A percentile compares a stretch with the other conserved stretches of the same genome.
phyloP scores from a whole-genome alignment of 2,113 vertebrate species.

The Scomber colias region DNA sequence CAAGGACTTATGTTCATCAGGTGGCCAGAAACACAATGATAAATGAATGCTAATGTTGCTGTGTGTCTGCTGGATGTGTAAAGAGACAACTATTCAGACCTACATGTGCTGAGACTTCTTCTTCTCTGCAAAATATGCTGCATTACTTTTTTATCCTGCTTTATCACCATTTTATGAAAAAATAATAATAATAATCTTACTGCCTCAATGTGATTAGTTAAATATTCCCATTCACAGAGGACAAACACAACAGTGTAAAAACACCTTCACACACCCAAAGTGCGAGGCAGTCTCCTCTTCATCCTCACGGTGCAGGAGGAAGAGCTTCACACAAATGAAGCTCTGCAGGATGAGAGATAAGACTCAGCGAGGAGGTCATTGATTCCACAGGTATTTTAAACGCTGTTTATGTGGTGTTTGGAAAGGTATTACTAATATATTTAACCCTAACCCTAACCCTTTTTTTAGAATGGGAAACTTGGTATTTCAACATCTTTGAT shows the following conservation, averaged over 20 bases:
- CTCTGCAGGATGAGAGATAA: slow-evolving; percentile 11
- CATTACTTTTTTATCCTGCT: background rate
- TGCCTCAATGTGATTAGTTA: background rate
- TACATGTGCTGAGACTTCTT: background rate
- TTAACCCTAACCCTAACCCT: too few relatives aligned
- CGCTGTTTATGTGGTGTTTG: background rate
- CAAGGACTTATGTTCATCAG: too few relatives aligned
- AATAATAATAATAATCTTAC: background rate
- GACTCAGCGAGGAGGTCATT: background rate
- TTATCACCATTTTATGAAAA: too few relatives aligned
- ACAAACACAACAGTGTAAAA: background rate
- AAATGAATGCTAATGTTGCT: too few relatives aligned
- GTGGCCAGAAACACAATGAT: too few relatives aligned
- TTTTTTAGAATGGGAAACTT: background rate
- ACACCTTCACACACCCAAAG: slow-evolving; percentile 11
- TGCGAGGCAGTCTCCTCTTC: background rate
- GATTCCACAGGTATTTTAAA: slow-evolving; percentile 24
- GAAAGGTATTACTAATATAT: background rate
- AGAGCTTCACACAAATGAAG: background rate
- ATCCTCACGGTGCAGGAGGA: background rate
- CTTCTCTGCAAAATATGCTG: background rate
- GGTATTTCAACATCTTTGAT: background rate
- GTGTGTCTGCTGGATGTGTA: too few relatives aligned
- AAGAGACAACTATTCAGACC: too few relatives aligned
- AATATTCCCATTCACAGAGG: background rate